Percentiles rank a stretch among this genome's conserved stretches.
phyloP scores from a whole-genome alignment of 2,797 vertebrate genomes.

The Miichthys miiuy region DNA sequence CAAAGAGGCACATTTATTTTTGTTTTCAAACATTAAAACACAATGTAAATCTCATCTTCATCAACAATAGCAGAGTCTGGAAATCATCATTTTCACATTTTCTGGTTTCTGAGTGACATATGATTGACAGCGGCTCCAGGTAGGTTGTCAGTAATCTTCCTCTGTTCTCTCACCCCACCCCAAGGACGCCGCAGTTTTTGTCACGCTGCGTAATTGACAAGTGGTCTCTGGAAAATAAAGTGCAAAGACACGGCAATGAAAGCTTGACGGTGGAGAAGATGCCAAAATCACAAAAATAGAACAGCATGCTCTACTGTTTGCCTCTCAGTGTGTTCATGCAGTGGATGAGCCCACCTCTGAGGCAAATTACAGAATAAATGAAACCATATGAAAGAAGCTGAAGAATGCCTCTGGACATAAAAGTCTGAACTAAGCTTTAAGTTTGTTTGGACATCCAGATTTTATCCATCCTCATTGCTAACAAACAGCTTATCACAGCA shows the following conservation, averaged over 20 bases:
- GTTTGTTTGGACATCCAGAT: constrained; percentile 6
- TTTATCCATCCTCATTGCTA: constrained; percentile 3
- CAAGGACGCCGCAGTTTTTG: neutral
- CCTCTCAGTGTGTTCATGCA: neutral
- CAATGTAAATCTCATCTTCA: no score
- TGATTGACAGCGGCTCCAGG: neutral
- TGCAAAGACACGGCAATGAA: neutral
- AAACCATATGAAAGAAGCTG: neutral
- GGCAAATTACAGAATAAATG: neutral
- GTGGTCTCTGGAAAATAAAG: neutral
- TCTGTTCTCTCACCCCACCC: neutral
- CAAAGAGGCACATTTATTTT: no score
- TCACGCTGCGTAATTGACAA: neutral
- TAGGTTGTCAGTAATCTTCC: neutral
- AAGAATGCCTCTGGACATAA: neutral
- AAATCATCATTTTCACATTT: neutral
- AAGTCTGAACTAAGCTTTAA: neutral
- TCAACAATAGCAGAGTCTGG: neutral
- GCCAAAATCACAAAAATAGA: neutral
- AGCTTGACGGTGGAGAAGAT: neutral
- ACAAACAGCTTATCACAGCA: constrained; percentile 22
- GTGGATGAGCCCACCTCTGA: neutral
- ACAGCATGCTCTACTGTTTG: neutral
- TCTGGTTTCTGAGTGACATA: no score
- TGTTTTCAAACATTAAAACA: no score